Evolutionary conservation across 1,140 invertebrate genomes (phyloP), one percentile per base, ranked within the genome.

Genomic region (Pogonomyrmex californicus): DNA sequence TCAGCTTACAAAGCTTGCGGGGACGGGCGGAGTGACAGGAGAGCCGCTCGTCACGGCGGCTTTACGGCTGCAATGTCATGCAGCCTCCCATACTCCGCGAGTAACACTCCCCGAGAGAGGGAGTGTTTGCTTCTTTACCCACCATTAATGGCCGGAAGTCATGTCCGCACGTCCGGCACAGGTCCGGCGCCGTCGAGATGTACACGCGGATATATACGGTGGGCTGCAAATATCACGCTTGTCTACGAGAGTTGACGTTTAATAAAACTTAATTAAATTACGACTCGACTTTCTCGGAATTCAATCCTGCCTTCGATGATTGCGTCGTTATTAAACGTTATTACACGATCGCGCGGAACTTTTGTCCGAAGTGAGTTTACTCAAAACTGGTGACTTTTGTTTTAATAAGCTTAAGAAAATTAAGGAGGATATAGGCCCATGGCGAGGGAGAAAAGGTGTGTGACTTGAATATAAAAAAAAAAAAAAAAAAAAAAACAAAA

Each of bases 1-100:
- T 83, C 83, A 81, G 87, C 66, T 91, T 81, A 90, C 90, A 91
- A 91, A 88, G 90, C 82, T 73, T 17, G 47, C 47, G 56, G 51
- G n/a, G 62, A n/a, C 70, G 71, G 30, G 9, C 12, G 68, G 76
- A 12, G 75, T 77, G 62, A 77, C 63, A 79, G 44, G 38, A 83
- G 77, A 58, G 12, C n/a, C 38, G 54, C 65, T 70, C 49, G 49
- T 86, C 81, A 89, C 87, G 81, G 60, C 51, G 65, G 86, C 63
- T 89, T 90, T 51, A 65, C 23, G 23, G 23, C 33, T 63, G n/a
- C 44, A 33, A 77, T 58, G 47, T 86, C 23, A 47, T 23, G 17
- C 17, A 56, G 23, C 23, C 23, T 5, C 23, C 1, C 56, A 4
- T 14, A 7, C 12, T 23, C 23, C 14, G 54, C 30, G 63, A 49